Percentiles rank a stretch among this genome's conserved stretches.
phyloP scores from a whole-genome alignment of 1,140 invertebrate species.

The Platyura marginata region DNA sequence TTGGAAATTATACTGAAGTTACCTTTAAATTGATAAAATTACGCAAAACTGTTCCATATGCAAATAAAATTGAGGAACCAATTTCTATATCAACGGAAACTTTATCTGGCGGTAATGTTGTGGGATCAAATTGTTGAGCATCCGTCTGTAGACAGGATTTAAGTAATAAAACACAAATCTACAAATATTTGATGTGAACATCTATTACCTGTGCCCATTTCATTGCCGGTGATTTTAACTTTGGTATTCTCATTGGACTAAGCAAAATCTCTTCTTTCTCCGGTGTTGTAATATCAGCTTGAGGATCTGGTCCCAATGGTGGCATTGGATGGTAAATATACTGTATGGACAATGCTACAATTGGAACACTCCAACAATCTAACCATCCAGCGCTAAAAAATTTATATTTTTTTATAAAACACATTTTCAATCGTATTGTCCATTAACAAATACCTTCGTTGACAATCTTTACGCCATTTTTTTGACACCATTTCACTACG shows the following conservation, averaged over 20 bases:
- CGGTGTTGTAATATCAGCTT: constrained; percentile 80
- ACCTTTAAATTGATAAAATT: constrained; percentile 77
- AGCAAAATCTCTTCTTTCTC: constrained; percentile 85
- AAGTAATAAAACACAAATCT: constrained; percentile 7
- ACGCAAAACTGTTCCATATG: constrained; percentile 78
- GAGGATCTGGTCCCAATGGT: constrained; percentile 63
- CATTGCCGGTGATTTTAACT: constrained; percentile 43
- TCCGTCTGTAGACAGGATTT: too few species aligned
- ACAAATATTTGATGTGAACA: constrained; percentile 14
- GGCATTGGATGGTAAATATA: constrained; percentile 86
- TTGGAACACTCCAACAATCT: constrained; percentile 89
- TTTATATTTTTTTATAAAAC: neutral
- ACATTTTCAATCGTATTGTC: too few species aligned
- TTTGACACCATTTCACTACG: constrained; percentile 36
- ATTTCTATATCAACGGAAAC: constrained; percentile 85
- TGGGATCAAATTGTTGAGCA: constrained; percentile 67
- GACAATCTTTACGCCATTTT: constrained; percentile 78
- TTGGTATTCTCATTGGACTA: constrained; percentile 76
- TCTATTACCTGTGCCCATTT: too few species aligned
- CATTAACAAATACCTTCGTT: constrained; percentile 41
- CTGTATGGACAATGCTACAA: constrained; percentile 74
- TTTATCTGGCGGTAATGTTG: constrained; percentile 61
- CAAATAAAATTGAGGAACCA: constrained; percentile 70
- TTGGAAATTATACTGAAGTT: constrained; percentile 4
- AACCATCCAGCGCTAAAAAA: constrained; percentile 53